These are phyloP conservation scores for Pseudanteris insignis DNA, from an alignment of 2,888 invertebrate genomes.

Conservation along the genomic window DNA sequence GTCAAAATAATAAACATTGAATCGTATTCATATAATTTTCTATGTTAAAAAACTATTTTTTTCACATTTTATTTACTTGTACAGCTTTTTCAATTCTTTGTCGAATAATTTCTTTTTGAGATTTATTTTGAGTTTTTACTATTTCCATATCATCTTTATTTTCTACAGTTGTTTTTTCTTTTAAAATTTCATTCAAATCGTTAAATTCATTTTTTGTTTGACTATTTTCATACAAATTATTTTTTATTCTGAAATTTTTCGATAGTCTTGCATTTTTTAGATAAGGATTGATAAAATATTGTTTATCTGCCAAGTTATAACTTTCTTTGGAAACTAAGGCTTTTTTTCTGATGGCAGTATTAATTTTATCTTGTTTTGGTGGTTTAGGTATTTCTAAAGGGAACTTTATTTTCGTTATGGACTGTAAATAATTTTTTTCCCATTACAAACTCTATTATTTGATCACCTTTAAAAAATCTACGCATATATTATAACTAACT, in stretches of 20 bases:
- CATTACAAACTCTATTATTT: no score
- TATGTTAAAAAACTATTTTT: no score
- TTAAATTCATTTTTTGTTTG: not conserved
- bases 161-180: not conserved
- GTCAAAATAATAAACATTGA: not conserved
- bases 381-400: no score
- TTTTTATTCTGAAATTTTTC: not conserved
- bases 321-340: no score
- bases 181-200: not conserved
- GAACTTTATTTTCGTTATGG: not conserved
- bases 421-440: slow-evolving; percentile 1
- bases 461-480: no score
- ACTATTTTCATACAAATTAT: not conserved
- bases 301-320: no score
- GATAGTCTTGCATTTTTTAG: not conserved
- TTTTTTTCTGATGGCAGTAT: no score
- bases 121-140: not conserved
- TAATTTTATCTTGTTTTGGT: no score
- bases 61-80: slow-evolving; percentile 45
- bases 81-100: slow-evolving; percentile 29
- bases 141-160: not conserved
- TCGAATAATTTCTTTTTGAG: slow-evolving; percentile 15
- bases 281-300: no score
- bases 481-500: slow-evolving; percentile 4
- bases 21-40: not conserved